A percentile compares a stretch with the other conserved stretches of the same genome.
phyloP scores from a whole-genome alignment of 2,113 vertebrate genomes.

The Cariama cristata region DNA sequence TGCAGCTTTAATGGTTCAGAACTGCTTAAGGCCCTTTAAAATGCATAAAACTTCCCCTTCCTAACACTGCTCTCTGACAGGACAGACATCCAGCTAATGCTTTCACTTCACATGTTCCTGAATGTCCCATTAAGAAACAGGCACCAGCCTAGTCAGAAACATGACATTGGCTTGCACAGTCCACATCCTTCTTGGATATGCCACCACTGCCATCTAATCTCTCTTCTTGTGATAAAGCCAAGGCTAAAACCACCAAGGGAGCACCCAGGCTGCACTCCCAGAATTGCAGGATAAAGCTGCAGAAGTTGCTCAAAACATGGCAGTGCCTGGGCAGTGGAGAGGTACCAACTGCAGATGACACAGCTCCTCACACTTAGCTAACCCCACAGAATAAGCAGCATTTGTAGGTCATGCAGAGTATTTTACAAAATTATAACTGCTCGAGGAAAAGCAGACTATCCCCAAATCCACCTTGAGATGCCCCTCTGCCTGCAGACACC shows the following conservation, averaged over 20 bases:
- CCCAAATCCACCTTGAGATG: neutral
- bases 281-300: neutral
- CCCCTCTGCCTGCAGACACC: neutral
- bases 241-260: neutral
- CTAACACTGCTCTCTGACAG: neutral
- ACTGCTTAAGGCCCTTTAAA: neutral
- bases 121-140: neutral
- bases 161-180: neutral
- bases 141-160: neutral
- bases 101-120: neutral
- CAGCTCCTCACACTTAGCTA: neutral
- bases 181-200: neutral
- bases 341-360: neutral
- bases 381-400: neutral
- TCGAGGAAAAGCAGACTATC: neutral
- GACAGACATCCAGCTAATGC: neutral
- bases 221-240: neutral
- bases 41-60: neutral
- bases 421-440: neutral
- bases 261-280: neutral
- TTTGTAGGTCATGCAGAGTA: neutral
- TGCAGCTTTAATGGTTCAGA: neutral
- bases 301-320: neutral
- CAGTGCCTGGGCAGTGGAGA: neutral
- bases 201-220: neutral